Evolutionary conservation across 2,113 vertebrate species (phyloP), one percentile per base, ranked within the genome.

Genomic region (Lasiurus cinereus): DNA sequence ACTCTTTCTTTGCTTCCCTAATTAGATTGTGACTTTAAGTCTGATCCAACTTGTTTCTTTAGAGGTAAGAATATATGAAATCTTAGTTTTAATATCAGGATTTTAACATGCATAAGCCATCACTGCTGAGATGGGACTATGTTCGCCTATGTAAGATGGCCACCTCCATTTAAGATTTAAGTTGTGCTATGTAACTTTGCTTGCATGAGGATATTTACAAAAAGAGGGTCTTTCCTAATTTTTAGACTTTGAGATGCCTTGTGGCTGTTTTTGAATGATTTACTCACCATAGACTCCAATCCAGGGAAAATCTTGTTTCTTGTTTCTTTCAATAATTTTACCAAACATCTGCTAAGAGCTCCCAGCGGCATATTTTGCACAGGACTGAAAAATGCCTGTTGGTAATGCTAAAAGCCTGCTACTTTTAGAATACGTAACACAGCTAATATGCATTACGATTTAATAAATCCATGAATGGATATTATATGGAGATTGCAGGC

Each of bases 321-420:
- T 69, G 95, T 80, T 95, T 97, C 91, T 93, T 97, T 97, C 80
- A 88, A 39, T 96, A 93, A 97, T 96, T 90, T 97, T 91, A 96
- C 69, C 94, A 96, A 92, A 97, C 78, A 97, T 97, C 91, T 98
- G 93, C 59, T 97, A 90, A 96, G 84, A 94, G 22, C 21, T 97
- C 66, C 94, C 85, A 92, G 21, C 29, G 83, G 33, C 52, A 64
- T 16, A 85, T 97, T 98, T 97, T 95, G 83, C 64, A 93, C 62
- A 88, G 69, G 36, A 54, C 90, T 97, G 93, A 96, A 94, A 98
- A 97, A 85, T 95, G 66, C 83, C 91, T 96, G 83, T 56, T 78
- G 91, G 82, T 82, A 82, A 93, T 95, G 72, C 96, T 96, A 95
- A 94, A 95, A 96, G 77, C 9, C 82, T 79, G 88, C 89, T 95